Percentiles rank a stretch among this genome's conserved stretches.
Conservation (phyloP, 2,888 invertebrate species). For the Dioctria rufipes region DNA sequence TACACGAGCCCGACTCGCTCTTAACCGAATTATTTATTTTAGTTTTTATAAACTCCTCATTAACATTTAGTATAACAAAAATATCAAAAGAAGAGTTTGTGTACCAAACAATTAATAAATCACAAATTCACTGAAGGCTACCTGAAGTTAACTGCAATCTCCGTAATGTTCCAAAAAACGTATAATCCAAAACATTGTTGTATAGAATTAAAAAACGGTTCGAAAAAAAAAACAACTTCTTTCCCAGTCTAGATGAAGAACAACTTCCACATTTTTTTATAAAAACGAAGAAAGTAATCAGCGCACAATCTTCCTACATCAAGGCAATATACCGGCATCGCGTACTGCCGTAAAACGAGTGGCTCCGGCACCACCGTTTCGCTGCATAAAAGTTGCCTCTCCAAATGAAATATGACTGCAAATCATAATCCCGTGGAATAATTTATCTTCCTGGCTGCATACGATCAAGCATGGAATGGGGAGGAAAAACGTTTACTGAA, state of each 20-base stretch:
- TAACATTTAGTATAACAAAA: no score
- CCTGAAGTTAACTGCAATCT: no score
- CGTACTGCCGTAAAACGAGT: constrained; percentile 44
- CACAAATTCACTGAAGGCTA: no score
- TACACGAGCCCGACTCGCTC: no score
- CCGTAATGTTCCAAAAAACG: no score
- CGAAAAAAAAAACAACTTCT: not conserved
- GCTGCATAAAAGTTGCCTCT: constrained; percentile 36
- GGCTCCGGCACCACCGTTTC: constrained; percentile 18
- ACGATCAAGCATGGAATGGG: constrained; percentile 40
- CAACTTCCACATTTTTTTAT: constrained; percentile 8
- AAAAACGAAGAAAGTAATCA: constrained; percentile 52
- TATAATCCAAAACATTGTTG: not conserved
- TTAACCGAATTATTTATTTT: no score
- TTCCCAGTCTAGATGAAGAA: not conserved
- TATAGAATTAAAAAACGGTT: not conserved
- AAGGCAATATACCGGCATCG: constrained; percentile 35
- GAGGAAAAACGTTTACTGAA: constrained; percentile 46
- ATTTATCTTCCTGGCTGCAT: constrained; percentile 50
- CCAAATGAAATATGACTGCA: constrained; percentile 50
- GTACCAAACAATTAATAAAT: no score
- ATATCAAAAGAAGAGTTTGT: no score
- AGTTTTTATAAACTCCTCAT: no score
- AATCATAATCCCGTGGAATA: constrained; percentile 53
- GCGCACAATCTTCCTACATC: constrained; percentile 40